Conservation (phyloP, 37 sponge, comb jelly and placozoan genomes). For the Spongia lamella region DNA sequence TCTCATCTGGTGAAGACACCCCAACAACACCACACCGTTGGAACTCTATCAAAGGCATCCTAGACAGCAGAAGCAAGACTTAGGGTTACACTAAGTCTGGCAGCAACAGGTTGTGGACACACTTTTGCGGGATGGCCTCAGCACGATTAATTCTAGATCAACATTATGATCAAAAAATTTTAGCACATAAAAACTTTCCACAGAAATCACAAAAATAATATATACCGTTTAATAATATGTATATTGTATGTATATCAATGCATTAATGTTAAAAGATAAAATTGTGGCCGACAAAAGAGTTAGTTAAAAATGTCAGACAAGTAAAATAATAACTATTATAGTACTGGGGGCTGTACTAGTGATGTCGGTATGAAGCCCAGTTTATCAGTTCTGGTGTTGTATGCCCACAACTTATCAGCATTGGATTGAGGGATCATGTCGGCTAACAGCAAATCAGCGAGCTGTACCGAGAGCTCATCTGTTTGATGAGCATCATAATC, state of each 20-base stretch:
- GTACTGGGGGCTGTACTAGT: slow-evolving; percentile 70
- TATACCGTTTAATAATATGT: background rate
- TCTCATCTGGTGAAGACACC: slow-evolving; percentile 25
- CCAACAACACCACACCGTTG: slow-evolving; percentile 34
- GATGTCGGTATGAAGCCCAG: slow-evolving; percentile 72
- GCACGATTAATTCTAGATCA: background rate
- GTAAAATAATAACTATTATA: slow-evolving; percentile 7
- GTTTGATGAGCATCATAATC: slow-evolving; percentile 68
- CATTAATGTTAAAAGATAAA: background rate
- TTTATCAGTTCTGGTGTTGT: slow-evolving; percentile 52
- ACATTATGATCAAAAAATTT: too few relatives aligned
- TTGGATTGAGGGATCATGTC: slow-evolving; percentile 69
- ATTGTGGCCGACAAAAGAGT: background rate
- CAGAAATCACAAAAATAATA: background rate
- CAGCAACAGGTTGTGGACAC: too few relatives aligned
- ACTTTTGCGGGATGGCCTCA: background rate
- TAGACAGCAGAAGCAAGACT: slow-evolving; percentile 11
- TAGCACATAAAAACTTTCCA: too few relatives aligned
- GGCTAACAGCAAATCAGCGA: slow-evolving; percentile 69
- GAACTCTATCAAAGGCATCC: slow-evolving; percentile 50
- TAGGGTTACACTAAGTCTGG: too few relatives aligned
- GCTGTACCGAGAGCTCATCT: slow-evolving; percentile 65
- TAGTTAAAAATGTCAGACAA: background rate
- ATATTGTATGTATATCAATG: background rate
- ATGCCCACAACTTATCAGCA: slow-evolving; percentile 76